A percentile compares a stretch with the other conserved stretches of the same genome.
Evolutionary conservation across 92 coral and sea anemone species (phyloP).

Genomic region (Desmophyllum pertusum): DNA sequence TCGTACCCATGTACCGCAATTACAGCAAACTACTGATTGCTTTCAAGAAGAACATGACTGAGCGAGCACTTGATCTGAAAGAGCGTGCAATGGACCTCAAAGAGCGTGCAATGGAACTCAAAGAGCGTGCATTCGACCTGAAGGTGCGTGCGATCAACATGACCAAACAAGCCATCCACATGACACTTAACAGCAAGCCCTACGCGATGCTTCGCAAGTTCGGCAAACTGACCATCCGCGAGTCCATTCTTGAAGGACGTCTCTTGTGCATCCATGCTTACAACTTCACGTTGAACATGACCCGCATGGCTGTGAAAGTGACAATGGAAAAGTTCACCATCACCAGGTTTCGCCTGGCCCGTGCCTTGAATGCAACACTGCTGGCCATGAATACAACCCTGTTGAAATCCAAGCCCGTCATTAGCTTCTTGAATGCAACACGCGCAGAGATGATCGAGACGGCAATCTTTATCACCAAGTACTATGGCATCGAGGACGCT

Average conservation of each 20-base stretch:
- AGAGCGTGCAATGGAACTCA: conserved; percentile 25
- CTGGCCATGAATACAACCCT: conserved; percentile 35
- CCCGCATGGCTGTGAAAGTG: conserved; percentile 57
- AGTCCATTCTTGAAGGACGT: conserved; percentile 64
- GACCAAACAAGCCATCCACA: conserved; percentile 38
- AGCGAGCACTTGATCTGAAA: conserved; percentile 41
- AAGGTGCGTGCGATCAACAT: conserved; percentile 27
- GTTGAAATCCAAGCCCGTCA: conserved; percentile 50
- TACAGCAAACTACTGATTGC: conserved; percentile 52
- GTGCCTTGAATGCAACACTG: conserved; percentile 55
- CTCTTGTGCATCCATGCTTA: conserved; percentile 51
- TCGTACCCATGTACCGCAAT: conserved; percentile 69
- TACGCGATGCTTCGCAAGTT: conserved; percentile 67
- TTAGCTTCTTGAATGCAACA: conserved; percentile 65
- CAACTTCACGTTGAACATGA: conserved; percentile 65
- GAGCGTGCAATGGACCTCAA: background rate
- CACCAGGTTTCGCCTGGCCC: conserved; percentile 53
- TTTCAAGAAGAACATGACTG: conserved; percentile 55
- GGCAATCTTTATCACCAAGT: conserved; percentile 72
- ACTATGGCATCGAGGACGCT: conserved; percentile 76
- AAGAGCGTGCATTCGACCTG: conserved; percentile 15
- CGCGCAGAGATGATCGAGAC: conserved; percentile 82
- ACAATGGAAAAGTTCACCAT: conserved; percentile 45
- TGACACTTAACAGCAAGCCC: conserved; percentile 56
- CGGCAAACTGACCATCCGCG: conserved; percentile 77